Percentiles rank a stretch among this genome's conserved stretches.
Conservation (phyloP, 2,113 vertebrate genomes). For the Aleadryas rufinucha region DNA sequence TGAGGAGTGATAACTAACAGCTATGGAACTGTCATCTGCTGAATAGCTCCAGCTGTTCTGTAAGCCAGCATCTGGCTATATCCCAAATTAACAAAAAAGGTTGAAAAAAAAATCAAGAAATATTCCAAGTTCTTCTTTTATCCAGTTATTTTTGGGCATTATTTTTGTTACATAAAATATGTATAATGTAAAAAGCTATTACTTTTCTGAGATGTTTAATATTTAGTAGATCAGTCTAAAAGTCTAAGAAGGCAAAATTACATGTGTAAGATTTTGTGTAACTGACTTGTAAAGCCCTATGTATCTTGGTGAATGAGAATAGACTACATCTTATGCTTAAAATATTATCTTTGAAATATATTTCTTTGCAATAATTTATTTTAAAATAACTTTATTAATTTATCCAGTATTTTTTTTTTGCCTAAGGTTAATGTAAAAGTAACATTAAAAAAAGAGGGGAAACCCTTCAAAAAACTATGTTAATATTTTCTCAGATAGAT, state of each 20-base stretch:
- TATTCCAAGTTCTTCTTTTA: background rate
- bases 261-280: background rate
- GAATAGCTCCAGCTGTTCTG: constrained; percentile 42
- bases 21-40: background rate
- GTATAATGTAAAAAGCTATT: background rate
- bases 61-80: background rate
- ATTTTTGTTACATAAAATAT: background rate
- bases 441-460: accelerated
- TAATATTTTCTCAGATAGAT: background rate
- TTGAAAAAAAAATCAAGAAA: background rate
- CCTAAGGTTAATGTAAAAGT: background rate
- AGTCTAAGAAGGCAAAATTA: background rate
- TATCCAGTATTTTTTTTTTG: background rate
- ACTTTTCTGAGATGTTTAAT: background rate
- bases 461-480: background rate
- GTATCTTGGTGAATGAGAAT: background rate
- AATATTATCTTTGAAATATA: background rate
- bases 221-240: background rate
- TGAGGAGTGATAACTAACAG: constrained; percentile 23
- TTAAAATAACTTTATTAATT: background rate
- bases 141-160: background rate
- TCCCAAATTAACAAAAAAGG: background rate
- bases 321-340: background rate
- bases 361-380: background rate
- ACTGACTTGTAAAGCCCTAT: background rate